These are phyloP conservation scores for Parazoanthus darwini DNA, from an alignment of 92 coral and sea anemone species.

Conservation along the genomic window DNA sequence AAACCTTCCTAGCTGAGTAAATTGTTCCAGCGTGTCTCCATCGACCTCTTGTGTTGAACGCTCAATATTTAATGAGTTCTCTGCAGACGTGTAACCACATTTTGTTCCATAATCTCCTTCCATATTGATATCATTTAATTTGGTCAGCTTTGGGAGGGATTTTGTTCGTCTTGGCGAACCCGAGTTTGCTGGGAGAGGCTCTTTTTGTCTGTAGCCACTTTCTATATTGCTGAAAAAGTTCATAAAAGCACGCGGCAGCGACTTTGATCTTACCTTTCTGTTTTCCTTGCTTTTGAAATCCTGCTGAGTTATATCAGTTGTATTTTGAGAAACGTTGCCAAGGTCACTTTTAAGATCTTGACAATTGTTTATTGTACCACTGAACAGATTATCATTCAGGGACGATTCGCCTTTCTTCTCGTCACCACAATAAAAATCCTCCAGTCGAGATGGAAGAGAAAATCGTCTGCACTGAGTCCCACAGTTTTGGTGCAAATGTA, in stretches of 20 bases:
- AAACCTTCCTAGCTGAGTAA: background rate
- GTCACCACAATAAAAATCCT: background rate
- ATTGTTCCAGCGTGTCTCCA: background rate
- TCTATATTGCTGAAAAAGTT: background rate
- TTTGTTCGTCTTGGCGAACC: background rate
- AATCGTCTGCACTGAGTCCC: background rate
- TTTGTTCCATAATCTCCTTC: constrained; percentile 13
- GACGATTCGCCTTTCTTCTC: background rate
- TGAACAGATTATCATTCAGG: background rate
- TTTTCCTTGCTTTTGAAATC: background rate
- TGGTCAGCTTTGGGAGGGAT: constrained; percentile 25
- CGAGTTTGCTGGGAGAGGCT: background rate
- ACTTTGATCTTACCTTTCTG: background rate
- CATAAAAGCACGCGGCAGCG: background rate
- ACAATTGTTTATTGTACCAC: constrained; percentile 12
- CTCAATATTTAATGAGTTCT: constrained; percentile 17
- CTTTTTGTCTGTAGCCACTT: background rate
- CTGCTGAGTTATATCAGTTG: background rate
- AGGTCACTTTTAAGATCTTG: constrained; percentile 23
- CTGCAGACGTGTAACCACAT: background rate
- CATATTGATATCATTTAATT: background rate
- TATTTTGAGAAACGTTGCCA: background rate
- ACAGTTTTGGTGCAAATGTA: background rate
- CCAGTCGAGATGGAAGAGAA: constrained; percentile 35
- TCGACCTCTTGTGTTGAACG: background rate